A percentile compares a stretch with the other conserved stretches of the same genome.
These are phyloP conservation scores for Aptenodytes patagonicus DNA, from an alignment of 2,113 vertebrate genomes.

Conservation along the genomic window DNA sequence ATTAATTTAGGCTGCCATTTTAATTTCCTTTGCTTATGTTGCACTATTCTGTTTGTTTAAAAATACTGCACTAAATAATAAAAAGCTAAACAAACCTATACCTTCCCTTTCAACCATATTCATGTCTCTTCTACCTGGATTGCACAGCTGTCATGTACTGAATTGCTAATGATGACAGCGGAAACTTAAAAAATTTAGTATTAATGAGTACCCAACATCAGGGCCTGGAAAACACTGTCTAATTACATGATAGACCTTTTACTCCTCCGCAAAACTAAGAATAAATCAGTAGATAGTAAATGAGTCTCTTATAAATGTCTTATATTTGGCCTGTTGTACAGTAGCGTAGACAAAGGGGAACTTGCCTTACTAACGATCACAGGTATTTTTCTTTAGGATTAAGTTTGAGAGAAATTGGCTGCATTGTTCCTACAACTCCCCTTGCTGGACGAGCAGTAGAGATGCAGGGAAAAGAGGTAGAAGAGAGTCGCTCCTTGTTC, in stretches of 20 bases:
- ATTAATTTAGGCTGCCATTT: neutral
- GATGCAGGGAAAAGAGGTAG: neutral
- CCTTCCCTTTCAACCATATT: neutral
- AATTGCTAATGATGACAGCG: neutral
- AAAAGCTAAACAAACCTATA: neutral
- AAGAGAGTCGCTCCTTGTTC: neutral
- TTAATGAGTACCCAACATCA: neutral
- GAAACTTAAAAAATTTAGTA: neutral
- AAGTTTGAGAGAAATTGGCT: neutral
- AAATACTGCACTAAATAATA: neutral
- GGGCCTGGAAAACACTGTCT: neutral
- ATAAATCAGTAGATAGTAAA: neutral
- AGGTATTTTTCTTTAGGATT: neutral
- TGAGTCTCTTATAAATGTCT: neutral
- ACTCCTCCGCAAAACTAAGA: neutral
- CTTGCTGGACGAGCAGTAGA: constrained; percentile 28
- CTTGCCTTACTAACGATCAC: neutral
- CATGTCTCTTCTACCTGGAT: neutral
- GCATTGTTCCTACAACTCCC: constrained; percentile 47
- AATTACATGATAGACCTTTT: neutral
- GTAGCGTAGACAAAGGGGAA: neutral
- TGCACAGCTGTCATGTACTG: neutral
- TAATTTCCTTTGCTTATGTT: neutral
- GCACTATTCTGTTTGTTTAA: neutral
- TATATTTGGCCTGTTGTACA: neutral